Evolutionary conservation across 2,113 vertebrate species (phyloP).

Genomic region (Leptodactylus fuscus): DNA sequence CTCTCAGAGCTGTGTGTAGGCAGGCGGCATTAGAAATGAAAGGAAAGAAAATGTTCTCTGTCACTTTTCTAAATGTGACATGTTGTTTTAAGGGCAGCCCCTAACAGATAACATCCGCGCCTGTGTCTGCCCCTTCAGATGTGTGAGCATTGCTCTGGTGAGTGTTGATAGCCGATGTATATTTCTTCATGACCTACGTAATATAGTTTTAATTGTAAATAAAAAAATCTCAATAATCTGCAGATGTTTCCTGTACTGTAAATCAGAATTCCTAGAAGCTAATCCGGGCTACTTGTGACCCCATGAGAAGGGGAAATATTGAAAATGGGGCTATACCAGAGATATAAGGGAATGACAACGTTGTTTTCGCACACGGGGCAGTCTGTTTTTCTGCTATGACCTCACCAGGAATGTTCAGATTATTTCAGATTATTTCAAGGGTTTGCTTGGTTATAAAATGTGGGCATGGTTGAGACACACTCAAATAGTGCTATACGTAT

Average conservation of each 20-base stretch:
- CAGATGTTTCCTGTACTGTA: not conserved
- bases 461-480: too few relatives aligned
- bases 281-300: too few relatives aligned
- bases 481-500: too few relatives aligned
- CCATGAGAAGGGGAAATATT: too few relatives aligned
- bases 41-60: conserved; percentile 61
- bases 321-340: too few relatives aligned
- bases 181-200: not conserved
- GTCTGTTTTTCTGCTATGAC: too few relatives aligned
- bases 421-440: too few relatives aligned
- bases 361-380: too few relatives aligned
- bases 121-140: not conserved
- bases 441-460: too few relatives aligned
- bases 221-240: not conserved
- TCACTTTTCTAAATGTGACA: not conserved
- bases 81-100: not conserved
- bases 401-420: too few relatives aligned
- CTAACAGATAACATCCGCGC: not conserved
- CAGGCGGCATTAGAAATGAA: conserved; percentile 57
- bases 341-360: too few relatives aligned
- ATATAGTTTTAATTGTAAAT: not conserved
- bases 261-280: not conserved
- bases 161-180: not conserved
- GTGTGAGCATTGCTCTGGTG: not conserved
- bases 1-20: conserved; percentile 62